Conservation (phyloP, 2,113 vertebrate genomes). For the Cercocebus atys region DNA sequence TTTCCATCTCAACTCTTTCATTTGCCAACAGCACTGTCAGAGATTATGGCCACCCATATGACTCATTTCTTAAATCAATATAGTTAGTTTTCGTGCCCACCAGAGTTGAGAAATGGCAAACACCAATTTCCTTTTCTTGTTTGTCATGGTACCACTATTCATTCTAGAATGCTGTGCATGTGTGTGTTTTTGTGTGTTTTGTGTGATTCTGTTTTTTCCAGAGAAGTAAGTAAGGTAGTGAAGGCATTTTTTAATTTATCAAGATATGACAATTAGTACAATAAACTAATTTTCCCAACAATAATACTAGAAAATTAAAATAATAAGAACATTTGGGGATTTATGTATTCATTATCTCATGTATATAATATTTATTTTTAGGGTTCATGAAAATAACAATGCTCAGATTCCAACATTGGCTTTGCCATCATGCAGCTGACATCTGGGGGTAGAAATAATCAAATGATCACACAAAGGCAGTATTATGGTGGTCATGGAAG, state of each 20-base stretch:
- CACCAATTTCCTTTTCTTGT: neutral
- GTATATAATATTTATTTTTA: neutral
- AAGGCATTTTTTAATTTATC: neutral
- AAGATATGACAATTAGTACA: neutral
- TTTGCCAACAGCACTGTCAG: neutral
- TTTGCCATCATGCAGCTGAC: neutral
- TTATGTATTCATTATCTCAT: neutral
- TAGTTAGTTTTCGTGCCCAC: neutral
- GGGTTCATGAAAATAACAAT: too few species aligned
- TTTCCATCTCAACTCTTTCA: neutral
- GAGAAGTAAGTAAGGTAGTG: neutral
- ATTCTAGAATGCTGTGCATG: neutral
- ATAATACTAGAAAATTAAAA: neutral
- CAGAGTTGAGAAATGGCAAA: neutral
- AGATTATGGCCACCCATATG: neutral
- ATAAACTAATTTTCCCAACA: neutral
- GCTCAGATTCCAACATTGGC: too few species aligned
- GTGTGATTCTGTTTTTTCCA: neutral
- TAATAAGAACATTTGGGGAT: neutral
- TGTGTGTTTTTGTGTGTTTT: neutral
- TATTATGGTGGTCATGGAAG: fast-evolving
- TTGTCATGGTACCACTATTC: neutral
- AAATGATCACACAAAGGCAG: fast-evolving
- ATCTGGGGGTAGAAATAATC: neutral
- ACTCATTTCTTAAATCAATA: neutral